A percentile compares a stretch with the other conserved stretches of the same genome.
These are phyloP conservation scores for Cyclophora punctaria DNA, from an alignment of 2,888 invertebrate genomes.

Conservation along the genomic window DNA sequence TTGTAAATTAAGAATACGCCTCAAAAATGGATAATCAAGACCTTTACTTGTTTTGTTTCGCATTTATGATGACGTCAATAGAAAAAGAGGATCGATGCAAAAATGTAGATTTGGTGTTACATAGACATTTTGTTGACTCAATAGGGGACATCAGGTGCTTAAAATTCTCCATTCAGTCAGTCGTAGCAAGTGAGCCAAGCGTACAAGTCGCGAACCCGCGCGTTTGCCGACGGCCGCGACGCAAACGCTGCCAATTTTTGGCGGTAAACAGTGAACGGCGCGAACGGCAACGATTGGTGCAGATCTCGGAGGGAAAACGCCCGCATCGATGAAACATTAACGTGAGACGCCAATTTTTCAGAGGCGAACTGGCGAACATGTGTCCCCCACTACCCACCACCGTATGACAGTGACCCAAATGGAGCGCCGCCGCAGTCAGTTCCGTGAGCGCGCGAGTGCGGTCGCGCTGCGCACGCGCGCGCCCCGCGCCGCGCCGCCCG, in stretches of 20 bases:
- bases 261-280: slow-evolving; percentile 33
- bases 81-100: background rate
- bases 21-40: slow-evolving; percentile 17
- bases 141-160: slow-evolving; percentile 7
- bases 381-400: slow-evolving; percentile 68
- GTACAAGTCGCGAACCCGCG: slow-evolving; percentile 20
- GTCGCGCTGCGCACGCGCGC: slow-evolving; percentile 39
- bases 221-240: slow-evolving; percentile 13
- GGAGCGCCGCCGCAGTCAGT: slow-evolving; percentile 70
- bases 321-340: slow-evolving; percentile 63
- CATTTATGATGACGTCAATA: background rate
- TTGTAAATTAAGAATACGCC: no score
- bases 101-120: background rate
- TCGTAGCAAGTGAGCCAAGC: slow-evolving; percentile 24
- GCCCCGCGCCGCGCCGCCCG: slow-evolving; percentile 17
- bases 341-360: slow-evolving; percentile 69
- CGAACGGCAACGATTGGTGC: slow-evolving; percentile 49
- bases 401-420: slow-evolving; percentile 73
- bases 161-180: slow-evolving; percentile 26
- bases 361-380: slow-evolving; percentile 57
- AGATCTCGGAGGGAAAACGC: slow-evolving; percentile 55
- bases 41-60: slow-evolving; percentile 6
- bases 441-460: slow-evolving; percentile 61
- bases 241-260: slow-evolving; percentile 12
- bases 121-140: slow-evolving; percentile 20